Percentiles rank a stretch among this genome's conserved stretches.
Conservation (phyloP, 2,113 vertebrate species). For the Albula glossodonta region DNA sequence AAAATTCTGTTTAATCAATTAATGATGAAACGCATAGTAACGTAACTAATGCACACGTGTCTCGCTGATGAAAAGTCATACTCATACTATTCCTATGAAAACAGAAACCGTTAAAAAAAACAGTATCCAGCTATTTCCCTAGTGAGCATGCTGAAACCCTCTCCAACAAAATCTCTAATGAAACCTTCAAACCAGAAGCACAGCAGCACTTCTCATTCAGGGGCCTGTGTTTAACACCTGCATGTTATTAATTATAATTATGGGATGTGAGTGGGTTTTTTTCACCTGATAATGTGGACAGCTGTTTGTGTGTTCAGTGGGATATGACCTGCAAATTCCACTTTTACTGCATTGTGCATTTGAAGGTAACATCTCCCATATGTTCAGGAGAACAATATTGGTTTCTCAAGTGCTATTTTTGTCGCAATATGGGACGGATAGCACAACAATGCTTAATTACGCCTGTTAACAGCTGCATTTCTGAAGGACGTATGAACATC, state of each 20-base stretch:
- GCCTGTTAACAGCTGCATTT: slow-evolving; percentile 32
- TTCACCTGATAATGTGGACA: slow-evolving; percentile 37
- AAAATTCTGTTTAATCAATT: not conserved
- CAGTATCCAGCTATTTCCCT: not conserved
- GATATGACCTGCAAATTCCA: slow-evolving; percentile 7
- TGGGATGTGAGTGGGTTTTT: slow-evolving; percentile 33
- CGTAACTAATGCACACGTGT: not conserved
- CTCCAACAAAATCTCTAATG: not conserved
- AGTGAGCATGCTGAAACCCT: not conserved
- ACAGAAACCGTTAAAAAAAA: not conserved
- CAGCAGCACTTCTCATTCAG: slow-evolving; percentile 11
- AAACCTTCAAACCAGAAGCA: not conserved
- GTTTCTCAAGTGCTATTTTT: slow-evolving; percentile 27
- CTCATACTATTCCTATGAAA: not conserved
- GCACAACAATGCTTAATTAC: slow-evolving; percentile 47
- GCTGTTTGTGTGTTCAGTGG: slow-evolving; percentile 38
- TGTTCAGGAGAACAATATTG: slow-evolving; percentile 44
- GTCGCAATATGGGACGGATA: slow-evolving; percentile 37
- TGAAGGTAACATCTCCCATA: slow-evolving; percentile 44
- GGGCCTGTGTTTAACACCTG: slow-evolving; percentile 35
- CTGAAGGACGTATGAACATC: slow-evolving; percentile 24
- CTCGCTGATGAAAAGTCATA: not conserved
- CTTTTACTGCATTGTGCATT: slow-evolving; percentile 35
- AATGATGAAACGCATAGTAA: not conserved
- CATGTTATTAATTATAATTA: slow-evolving; percentile 49